Conservation (phyloP, 2,113 vertebrate genomes). For the Glaucomys volans region DNA sequence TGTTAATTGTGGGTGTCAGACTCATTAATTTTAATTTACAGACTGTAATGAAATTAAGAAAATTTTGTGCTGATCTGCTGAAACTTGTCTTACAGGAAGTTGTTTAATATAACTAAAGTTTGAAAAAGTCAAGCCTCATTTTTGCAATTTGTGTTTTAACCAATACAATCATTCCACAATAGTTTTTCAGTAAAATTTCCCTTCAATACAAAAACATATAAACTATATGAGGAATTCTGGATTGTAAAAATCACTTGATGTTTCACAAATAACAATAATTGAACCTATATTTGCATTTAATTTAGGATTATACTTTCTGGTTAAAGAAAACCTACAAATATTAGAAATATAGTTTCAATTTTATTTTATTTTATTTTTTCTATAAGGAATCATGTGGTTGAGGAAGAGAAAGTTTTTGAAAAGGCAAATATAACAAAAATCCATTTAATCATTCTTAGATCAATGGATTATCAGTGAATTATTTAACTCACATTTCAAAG, state of each 20-base stretch:
- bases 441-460: conserved; percentile 53
- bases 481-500: conserved; percentile 20
- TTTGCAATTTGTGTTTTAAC: conserved; percentile 78
- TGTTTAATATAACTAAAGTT: conserved; percentile 90
- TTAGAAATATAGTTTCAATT: conserved; percentile 13
- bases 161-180: conserved; percentile 63
- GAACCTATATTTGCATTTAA: conserved; percentile 34
- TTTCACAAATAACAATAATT: conserved; percentile 33
- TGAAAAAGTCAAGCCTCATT: conserved; percentile 85
- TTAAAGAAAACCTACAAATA: neutral
- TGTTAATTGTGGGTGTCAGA: conserved; percentile 99
- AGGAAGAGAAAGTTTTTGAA: neutral
- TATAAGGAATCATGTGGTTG: neutral
- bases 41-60: conserved; percentile 99
- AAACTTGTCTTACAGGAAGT: conserved; percentile 94
- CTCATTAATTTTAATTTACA: conserved; percentile 99
- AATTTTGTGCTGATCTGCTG: conserved; percentile 99
- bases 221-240: conserved; percentile 3
- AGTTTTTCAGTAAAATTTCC: conserved; percentile 71
- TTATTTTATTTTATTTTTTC: conserved; percentile 25
- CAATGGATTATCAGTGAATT: neutral
- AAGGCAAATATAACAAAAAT: conserved; percentile 22
- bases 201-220: conserved; percentile 43
- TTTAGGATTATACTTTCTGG: neutral
- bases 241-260: conserved; percentile 53